Conservation (phyloP, 2,888 invertebrate genomes). For the Gerris lacustris region DNA sequence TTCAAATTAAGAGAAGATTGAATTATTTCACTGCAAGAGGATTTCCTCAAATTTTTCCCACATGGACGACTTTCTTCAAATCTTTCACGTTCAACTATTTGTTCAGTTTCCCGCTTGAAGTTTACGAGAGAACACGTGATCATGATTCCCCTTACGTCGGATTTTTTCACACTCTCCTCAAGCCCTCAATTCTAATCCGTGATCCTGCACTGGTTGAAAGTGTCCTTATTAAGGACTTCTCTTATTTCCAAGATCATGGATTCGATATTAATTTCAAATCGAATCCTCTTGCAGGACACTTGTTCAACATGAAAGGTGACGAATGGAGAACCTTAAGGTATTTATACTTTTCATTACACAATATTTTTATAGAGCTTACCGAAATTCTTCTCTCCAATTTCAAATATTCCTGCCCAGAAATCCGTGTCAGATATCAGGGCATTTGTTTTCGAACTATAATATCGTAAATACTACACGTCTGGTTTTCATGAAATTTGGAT, state of each 20-base stretch:
- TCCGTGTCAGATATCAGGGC: too few species aligned
- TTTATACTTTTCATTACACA: not conserved
- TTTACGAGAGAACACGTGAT: not conserved
- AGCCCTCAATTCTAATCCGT: constrained; percentile 32
- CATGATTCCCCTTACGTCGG: not conserved
- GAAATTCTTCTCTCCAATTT: too few species aligned
- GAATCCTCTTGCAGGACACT: constrained; percentile 35
- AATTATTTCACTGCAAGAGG: not conserved
- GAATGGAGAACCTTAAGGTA: constrained; percentile 43
- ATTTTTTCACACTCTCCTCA: not conserved
- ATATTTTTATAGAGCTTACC: too few species aligned
- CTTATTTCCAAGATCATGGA: constrained; percentile 39
- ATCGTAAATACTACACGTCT: too few species aligned
- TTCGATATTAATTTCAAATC: constrained; percentile 31
- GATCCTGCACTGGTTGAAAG: constrained; percentile 40
- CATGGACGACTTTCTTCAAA: not conserved
- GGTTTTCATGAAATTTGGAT: too few species aligned
- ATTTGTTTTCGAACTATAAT: too few species aligned
- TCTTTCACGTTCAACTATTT: not conserved
- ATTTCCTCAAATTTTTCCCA: not conserved
- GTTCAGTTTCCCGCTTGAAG: not conserved
- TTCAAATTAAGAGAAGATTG: not conserved
- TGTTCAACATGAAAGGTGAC: constrained; percentile 39
- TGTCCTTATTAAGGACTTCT: constrained; percentile 40
- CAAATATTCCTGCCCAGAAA: too few species aligned